Base-by-base conservation (phyloP, 2,113 vertebrate species). In the Hemichromis elongatus region DNA sequence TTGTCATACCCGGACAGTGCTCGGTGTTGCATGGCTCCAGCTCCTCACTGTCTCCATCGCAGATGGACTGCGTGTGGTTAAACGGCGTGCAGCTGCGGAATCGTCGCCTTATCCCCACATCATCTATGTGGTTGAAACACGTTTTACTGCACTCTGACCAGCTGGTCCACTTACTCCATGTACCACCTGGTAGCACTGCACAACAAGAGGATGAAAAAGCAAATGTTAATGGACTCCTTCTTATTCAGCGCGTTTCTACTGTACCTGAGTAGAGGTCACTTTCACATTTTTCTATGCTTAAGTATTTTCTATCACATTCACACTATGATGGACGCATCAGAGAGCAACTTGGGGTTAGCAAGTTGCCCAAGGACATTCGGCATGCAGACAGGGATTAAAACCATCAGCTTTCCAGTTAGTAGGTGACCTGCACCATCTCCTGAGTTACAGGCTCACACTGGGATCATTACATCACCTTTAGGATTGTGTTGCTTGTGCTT, bases 131-230 rank as follows among this genome's bases (percentile, higher is more conserved):
- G 47, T 94, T 87, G 86, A 97, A 97, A 89, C 97, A 98, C 5
- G 96, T 97, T 82, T 87, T 96, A n/a, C 96, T 97, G 89, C 98
- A 98, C 68, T 96, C 86, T 0, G 97, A 97, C 97, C 98, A 98
- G 18, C 91, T 19, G 0, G 92, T 95, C 98, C 98, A 98, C 80
- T 93, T 47, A 4, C 92, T 92, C 97, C 97, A 97, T 52, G 70
- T n/a, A 9, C 92, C 88, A 55, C 84, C 93, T 47, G 84, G 59
- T 55, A 81, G 35, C 1, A 2, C 94, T 96, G 83, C 19, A 87
- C 9, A 78, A 86, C 5, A 77, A 13, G 52, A 68, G 2, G 21
- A 82, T 8, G 9, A 50, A 1, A 42, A 11, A 66, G 21, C 14
- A 26, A 56, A 33, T 33, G 1, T 12, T 56, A 8, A 26, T 0